phyloP scores from a whole-genome alignment of 2,113 vertebrate genomes.

The Catharus minimus region DNA sequence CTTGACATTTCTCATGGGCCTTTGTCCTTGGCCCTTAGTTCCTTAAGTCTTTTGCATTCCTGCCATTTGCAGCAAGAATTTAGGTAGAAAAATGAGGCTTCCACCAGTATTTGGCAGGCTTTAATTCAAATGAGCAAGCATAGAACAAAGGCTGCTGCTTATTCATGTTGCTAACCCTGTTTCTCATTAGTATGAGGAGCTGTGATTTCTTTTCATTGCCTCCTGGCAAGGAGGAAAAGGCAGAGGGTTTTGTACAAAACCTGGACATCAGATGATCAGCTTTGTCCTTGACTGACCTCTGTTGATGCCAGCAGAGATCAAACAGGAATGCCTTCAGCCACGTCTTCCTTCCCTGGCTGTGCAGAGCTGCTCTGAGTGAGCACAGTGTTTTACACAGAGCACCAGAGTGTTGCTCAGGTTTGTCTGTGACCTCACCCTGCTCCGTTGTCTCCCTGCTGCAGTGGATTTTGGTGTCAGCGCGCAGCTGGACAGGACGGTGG shows the following conservation, averaged over 20 bases:
- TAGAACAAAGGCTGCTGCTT: slow-evolving; percentile 53
- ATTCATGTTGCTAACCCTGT: slow-evolving; percentile 45
- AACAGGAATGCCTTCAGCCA: not conserved
- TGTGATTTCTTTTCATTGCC: slow-evolving; percentile 45
- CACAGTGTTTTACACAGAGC: not conserved
- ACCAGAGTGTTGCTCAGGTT: not conserved
- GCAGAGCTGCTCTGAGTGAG: not conserved
- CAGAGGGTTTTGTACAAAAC: not conserved
- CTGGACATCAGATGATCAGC: slow-evolving; percentile 12
- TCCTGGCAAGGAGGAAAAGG: slow-evolving; percentile 47
- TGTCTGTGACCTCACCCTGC: not conserved
- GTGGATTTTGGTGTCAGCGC: slow-evolving; percentile 98
- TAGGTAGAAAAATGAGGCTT: slow-evolving; percentile 44
- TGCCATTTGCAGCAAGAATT: slow-evolving; percentile 18
- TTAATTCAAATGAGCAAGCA: slow-evolving; percentile 30
- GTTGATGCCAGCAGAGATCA: not conserved
- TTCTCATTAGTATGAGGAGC: slow-evolving; percentile 54
- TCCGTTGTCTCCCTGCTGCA: slow-evolving; percentile 42
- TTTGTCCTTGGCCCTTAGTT: slow-evolving; percentile 27
- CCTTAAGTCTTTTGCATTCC: slow-evolving; percentile 1
- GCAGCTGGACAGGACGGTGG: slow-evolving; percentile 95
- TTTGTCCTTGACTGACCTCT: slow-evolving; percentile 35
- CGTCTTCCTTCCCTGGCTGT: not conserved
- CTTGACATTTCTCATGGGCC: slow-evolving; percentile 20
- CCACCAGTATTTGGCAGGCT: slow-evolving; percentile 25